These are phyloP conservation scores for Thinocorus orbignyianus DNA, from an alignment of 2,113 vertebrate species.

Conservation along the genomic window DNA sequence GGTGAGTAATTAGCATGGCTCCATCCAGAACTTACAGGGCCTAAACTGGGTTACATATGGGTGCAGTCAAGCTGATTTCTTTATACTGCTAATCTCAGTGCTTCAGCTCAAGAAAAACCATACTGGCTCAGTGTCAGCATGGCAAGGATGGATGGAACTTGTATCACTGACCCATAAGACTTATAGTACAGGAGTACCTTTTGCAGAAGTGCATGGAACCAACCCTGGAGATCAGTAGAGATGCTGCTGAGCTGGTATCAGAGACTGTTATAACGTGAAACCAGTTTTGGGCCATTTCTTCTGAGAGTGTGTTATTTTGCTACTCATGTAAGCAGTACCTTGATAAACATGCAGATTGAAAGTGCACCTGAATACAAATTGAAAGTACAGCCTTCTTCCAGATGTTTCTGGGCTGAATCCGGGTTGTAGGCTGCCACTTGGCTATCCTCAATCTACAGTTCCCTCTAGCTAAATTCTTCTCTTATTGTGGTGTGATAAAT, in stretches of 20 bases:
- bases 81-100: neutral
- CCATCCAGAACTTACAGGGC: neutral
- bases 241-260: neutral
- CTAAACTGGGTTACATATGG: neutral
- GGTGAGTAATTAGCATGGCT: neutral
- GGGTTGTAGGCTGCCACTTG: neutral
- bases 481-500: neutral
- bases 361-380: neutral
- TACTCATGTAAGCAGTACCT: neutral
- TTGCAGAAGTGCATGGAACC: neutral
- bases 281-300: neutral
- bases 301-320: neutral
- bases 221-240: neutral
- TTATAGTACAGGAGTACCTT: neutral
- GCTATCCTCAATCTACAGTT: neutral
- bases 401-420: neutral
- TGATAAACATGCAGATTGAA: neutral
- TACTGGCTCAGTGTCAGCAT: neutral
- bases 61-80: neutral
- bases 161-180: neutral
- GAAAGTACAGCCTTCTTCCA: neutral
- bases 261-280: neutral
- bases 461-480: neutral
- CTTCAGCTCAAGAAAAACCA: neutral
- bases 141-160: neutral